Percentiles rank a stretch among this genome's conserved stretches.
These are phyloP conservation scores for Cynocephalus volans DNA, from an alignment of 2,113 vertebrate species.

Conservation along the genomic window DNA sequence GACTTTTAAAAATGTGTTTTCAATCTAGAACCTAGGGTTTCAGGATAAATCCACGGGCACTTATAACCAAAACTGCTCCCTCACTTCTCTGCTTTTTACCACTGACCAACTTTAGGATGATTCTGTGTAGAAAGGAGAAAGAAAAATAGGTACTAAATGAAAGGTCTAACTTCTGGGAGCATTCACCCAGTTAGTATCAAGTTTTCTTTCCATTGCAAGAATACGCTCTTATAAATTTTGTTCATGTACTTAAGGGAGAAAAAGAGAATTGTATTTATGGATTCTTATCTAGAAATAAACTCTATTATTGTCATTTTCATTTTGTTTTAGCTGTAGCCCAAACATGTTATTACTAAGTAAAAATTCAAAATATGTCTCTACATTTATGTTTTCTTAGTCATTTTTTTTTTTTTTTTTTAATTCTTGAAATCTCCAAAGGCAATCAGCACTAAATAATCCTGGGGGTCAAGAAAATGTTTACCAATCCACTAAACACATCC, in stretches of 20 bases:
- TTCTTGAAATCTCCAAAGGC: slow-evolving; percentile 36
- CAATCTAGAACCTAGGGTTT: background rate
- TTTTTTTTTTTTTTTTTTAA: background rate
- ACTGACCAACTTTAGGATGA: background rate
- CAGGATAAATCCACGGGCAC: slow-evolving; percentile 2
- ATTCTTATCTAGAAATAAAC: slow-evolving; percentile 49
- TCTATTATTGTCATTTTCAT: background rate
- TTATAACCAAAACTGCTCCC: background rate
- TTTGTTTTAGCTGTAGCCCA: slow-evolving; percentile 20
- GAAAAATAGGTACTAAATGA: background rate
- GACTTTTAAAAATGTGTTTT: slow-evolving; percentile 21
- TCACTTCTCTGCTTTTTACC: background rate
- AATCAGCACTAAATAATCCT: background rate
- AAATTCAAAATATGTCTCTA: slow-evolving; percentile 38
- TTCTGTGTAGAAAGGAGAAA: slow-evolving; percentile 30
- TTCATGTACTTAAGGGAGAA: background rate
- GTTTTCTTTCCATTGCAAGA: slow-evolving; percentile 39
- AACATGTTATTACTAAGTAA: background rate
- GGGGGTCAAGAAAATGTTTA: background rate
- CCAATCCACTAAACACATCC: background rate
- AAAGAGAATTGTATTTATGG: slow-evolving; percentile 14
- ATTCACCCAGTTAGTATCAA: background rate
- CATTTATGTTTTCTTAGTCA: slow-evolving; percentile 22
- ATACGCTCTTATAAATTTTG: background rate
- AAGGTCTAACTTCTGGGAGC: background rate